These are phyloP conservation scores for Athrips mouffetella DNA, from an alignment of 2,888 invertebrate genomes.

Conservation along the genomic window DNA sequence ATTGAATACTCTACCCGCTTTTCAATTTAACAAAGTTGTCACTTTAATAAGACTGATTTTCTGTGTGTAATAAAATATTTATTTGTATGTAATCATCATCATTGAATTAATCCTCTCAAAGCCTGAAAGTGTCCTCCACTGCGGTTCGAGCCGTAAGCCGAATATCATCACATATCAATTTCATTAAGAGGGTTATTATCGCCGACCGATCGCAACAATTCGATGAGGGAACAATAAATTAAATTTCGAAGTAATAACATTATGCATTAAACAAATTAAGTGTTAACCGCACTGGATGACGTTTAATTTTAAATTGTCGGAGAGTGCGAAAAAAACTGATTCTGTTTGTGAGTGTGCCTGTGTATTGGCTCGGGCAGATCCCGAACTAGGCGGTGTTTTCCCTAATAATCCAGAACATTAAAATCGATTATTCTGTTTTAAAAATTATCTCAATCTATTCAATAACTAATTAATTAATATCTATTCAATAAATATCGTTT, in stretches of 20 bases:
- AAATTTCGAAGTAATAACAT: slow-evolving; percentile 70
- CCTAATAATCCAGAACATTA: background rate
- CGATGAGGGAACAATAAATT: slow-evolving; percentile 67
- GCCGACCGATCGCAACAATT: slow-evolving; percentile 49
- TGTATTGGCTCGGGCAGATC: background rate
- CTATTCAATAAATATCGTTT: too few species aligned
- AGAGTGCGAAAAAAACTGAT: slow-evolving; percentile 65
- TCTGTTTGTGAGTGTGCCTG: slow-evolving; percentile 48
- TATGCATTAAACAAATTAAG: slow-evolving; percentile 69
- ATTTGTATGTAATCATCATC: slow-evolving; percentile 10
- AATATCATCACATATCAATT: slow-evolving; percentile 60
- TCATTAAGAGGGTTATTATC: slow-evolving; percentile 69
- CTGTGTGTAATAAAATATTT: background rate
- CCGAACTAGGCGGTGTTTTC: background rate
- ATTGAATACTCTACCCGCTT: too few species aligned
- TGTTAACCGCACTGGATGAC: slow-evolving; percentile 71
- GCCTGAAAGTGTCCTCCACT: slow-evolving; percentile 1
- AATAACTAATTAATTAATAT: too few species aligned
- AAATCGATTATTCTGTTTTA: too few species aligned
- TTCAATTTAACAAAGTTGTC: too few species aligned
- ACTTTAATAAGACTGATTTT: too few species aligned
- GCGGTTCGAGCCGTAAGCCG: slow-evolving; percentile 15
- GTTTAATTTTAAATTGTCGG: slow-evolving; percentile 74
- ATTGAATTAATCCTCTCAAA: slow-evolving; percentile 24
- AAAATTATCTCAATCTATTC: too few species aligned